Evolutionary conservation across 2,797 vertebrate species (phyloP), one percentile per base, ranked within the genome.

Genomic region (Bradypus variegatus): DNA sequence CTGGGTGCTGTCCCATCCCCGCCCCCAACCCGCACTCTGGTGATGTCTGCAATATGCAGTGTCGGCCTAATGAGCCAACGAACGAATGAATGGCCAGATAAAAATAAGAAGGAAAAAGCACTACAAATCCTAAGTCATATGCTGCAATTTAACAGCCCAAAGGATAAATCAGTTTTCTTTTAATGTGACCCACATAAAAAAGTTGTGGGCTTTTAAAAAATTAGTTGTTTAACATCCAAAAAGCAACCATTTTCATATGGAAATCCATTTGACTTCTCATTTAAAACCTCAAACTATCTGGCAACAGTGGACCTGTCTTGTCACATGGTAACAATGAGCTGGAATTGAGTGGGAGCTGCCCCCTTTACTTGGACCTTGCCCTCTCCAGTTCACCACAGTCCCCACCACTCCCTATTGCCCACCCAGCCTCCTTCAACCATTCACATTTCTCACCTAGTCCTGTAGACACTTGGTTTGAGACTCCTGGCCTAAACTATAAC

Each of bases 311-410:
- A 36, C 25, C 29, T 60, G 6, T 36, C 36, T 64, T 12, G 27
- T 25, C 60, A 77, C 16, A 0, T 2, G 33, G 41, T 84, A 50
- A 1, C 0, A 1, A 33, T 9, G 65, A 73, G 19, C 50, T 50
- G 38, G 53, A 31, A 58, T 31, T 27, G 25, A 18, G 8, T 5
- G 18, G 13, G 2, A 27, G 69, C 62, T 62, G 76, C 8, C 48
- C 18, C 9, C 48, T 31, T 38, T 25, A 6, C 21, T 0, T 0
- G 23, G 72, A 41, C 58, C 65, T 8, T 0, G 18, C 23, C 23
- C 45, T 50, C 38, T 18, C 31, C 48, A 45, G 2, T 6, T 11
- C 14, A 38, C 85, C 55, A 12, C 16, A 36, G 58, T 78, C 88
- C 27, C 10, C 65, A 58, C 53, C 14, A 25, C 76, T 60, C 81